Base-by-base conservation (phyloP, 1,140 invertebrate species). In the Tribolium castaneum region DNA sequence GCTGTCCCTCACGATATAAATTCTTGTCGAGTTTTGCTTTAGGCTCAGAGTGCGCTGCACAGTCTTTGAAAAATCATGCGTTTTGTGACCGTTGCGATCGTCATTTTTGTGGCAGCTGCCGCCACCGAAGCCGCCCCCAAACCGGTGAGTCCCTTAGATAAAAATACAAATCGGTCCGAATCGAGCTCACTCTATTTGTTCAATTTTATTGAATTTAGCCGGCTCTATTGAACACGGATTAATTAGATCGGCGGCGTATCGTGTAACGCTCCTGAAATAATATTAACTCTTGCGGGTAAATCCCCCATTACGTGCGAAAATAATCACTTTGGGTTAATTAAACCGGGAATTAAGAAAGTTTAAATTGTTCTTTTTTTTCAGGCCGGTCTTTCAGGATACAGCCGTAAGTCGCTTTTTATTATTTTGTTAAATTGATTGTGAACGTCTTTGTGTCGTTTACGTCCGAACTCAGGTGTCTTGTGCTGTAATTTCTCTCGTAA, bases 401-500 rank as follows among this genome's bases (percentile, higher is more conserved):
- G 13, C 59, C 59, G 59, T 66, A 66, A 66, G 59, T 66, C 14
- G 6, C 22, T n/a, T 14, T 30, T 66, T 14, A 35, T 35, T 25
- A 9, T 19, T 59, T 35, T 12, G 25, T 66, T 66, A 45, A 45
- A 45, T n/a, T 45, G n/a, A 45, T 45, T 45, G 39, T 45, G n/a
- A 45, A 45, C 39, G 39, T 45, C 39, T 45, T 45, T 39, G 54
- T 66, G 12, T 35, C 59, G 16, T 59, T 19, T 59, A 22, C n/a
- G 19, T 59, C 22, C 59, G 54, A 25, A 45, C 59, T 66, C 59
- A 66, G 59, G 59, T 66, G 59, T 66, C n/a, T 66, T 35, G 59
- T 66, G 30, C 30, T 10, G 30, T 59, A 19, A 59, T 25, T 34
- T 35, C 10, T 34, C n/a, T 66, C 30, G 25, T 66, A 66, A 66